A percentile compares a stretch with the other conserved stretches of the same genome.
These are phyloP conservation scores for Apantesis nais DNA, from an alignment of 2,888 invertebrate genomes.

Conservation along the genomic window DNA sequence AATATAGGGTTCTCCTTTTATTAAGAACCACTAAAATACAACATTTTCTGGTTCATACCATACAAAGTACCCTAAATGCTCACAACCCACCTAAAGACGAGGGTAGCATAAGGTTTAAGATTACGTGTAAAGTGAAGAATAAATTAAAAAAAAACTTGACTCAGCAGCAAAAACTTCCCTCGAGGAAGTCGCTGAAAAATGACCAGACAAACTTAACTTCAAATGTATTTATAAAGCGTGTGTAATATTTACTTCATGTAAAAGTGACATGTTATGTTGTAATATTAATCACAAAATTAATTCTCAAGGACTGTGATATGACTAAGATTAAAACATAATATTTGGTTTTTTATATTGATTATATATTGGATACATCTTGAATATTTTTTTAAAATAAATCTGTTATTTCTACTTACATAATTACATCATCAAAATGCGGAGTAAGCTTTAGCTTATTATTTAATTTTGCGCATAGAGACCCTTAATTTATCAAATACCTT, in stretches of 20 bases:
- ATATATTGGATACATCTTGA: too few relatives aligned
- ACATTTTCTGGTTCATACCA: neutral
- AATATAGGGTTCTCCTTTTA: too few relatives aligned
- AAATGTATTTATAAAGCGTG: too few relatives aligned
- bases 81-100: neutral
- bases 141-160: neutral
- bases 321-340: too few relatives aligned
- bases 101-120: neutral
- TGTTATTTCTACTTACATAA: neutral
- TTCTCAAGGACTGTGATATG: too few relatives aligned
- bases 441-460: neutral
- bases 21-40: too few relatives aligned
- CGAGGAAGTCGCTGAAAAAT: neutral
- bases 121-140: neutral
- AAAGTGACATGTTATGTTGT: too few relatives aligned
- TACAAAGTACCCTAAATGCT: neutral
- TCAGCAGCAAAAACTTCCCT: neutral
- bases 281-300: too few relatives aligned
- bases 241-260: too few relatives aligned
- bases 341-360: too few relatives aligned
- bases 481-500: constrained; percentile 4
- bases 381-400: neutral
- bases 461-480: neutral
- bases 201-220: too few relatives aligned
- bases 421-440: neutral